Evolutionary conservation across 2,113 vertebrate genomes (phyloP), one percentile per base, ranked within the genome.

Genomic region (Delphinapterus leucas): DNA sequence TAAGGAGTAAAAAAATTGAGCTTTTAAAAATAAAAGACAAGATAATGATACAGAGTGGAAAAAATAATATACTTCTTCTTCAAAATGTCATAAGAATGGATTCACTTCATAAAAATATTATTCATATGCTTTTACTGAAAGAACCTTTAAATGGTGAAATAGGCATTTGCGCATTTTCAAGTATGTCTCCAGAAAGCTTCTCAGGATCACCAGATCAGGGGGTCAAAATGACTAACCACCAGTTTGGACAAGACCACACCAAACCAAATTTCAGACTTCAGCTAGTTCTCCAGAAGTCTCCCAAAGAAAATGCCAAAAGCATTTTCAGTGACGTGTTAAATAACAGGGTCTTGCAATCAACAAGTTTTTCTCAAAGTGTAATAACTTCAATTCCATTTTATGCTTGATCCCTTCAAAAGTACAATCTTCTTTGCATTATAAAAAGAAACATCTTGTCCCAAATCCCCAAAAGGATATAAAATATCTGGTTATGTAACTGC

Each of bases 1-100:
- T 84, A 55, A 55, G 12, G 65, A 25, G 15, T 1, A 0, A 33
- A 33, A 61, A 61, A 68, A 61, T 0, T 33, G 26, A 85, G 36
- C 38, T 76, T 97, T 94, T 71, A 91, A 81, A 93, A 94, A 96
- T 47, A 89, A 93, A 96, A 84, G n/a, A 41, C 79, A 77, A 82
- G 60, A 90, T 67, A 83, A 90, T 76, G 53, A 85, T 61, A 47
- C 6, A 79, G 38, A 61, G 26, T 53, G n/a, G 86, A 96, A 86
- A 95, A 49, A 97, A 81, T 71, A 97, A 77, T n/a, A 91, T 18
- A 55, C 38, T 86, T 85, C 68, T 87, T 41, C 70, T 95, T 96
- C 74, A 91, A 88, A 93, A 90, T 13, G 33, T 26, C 4, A 0
- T 92, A 92, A 77, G 80, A 73, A 74, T 76, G 28, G 25, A 65